These are phyloP conservation scores for Bicyclus anynana DNA, from an alignment of 1,140 invertebrate genomes.

Conservation along the genomic window DNA sequence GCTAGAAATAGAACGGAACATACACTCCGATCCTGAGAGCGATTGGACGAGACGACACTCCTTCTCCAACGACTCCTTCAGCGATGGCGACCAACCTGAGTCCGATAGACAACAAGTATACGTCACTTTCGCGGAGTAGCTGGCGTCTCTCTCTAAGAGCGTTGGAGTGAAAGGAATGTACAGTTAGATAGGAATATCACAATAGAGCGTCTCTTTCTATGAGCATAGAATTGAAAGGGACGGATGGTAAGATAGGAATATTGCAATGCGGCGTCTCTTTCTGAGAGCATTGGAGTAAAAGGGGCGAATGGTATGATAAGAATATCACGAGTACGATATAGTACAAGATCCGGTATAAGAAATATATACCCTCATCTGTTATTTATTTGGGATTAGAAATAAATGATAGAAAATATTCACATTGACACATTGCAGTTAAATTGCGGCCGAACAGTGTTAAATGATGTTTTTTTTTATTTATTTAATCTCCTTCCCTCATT, in stretches of 20 bases:
- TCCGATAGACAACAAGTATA: slow-evolving; percentile 41
- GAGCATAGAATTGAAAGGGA: neutral
- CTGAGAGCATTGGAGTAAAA: neutral
- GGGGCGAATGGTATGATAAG: no score
- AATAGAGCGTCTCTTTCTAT: neutral
- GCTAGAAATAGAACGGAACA: slow-evolving; percentile 64
- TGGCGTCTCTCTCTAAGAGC: neutral
- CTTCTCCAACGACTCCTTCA: slow-evolving; percentile 31
- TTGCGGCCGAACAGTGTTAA: no score
- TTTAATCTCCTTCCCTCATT: no score
- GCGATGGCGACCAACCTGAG: slow-evolving; percentile 64
- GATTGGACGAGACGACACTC: slow-evolving; percentile 56
- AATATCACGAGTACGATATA: no score
- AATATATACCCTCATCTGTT: no score
- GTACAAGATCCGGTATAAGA: no score
- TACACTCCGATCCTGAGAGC: slow-evolving; percentile 74
- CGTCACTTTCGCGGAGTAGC: slow-evolving; percentile 30
- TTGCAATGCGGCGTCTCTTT: neutral
- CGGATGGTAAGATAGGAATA: neutral
- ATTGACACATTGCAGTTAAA: no score
- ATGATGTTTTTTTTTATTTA: no score
- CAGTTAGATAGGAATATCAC: neutral
- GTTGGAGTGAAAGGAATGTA: neutral
- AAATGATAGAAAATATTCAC: no score
- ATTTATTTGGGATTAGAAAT: no score